Base-by-base conservation (phyloP, 92 coral and sea anemone genomes). In the Diadumene lineata region DNA sequence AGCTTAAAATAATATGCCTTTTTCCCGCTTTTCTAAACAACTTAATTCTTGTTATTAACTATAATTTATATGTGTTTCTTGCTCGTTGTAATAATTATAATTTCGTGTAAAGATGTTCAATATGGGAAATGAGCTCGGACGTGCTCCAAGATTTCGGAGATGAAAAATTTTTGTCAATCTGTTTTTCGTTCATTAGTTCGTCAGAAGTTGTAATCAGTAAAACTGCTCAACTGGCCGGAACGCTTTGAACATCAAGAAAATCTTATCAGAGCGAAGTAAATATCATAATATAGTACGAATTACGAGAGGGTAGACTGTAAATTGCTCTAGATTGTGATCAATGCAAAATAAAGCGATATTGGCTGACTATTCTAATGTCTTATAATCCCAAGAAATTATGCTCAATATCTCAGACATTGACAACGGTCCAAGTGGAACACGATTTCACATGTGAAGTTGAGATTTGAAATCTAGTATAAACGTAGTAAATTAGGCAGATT, bases 311-410 rank as follows among this genome's bases (percentile, higher is more conserved):
- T 61, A 22, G 56, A 72, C 77, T 66, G 24, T 72, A 72, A 72
- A 72, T 72, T 72, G 77, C 67, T 34, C 7, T 23, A 31, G 77
- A 72, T 72, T 72, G 21, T 46, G 77, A 72, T 72, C 77, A 56
- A n/a, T 43, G 23, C 16, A 26, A 72, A 72, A 56, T 46, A 56
- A 19, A 26, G 2, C 11, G 53, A 72, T 72, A 72, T 72, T 72
- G 77, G 15, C 22, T 30, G 16, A 17, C 51, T 65, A 3, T 65
- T 65, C 50, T 24, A 17, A 30, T n/a, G n/a, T n/a, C n/a, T n/a
- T n/a, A n/a, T n/a, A n/a, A 38, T 38, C 48, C 48, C 7, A 38
- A 38, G 13, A 38, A 38, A 38, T 38, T 38, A 38, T 13, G 48
- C 7, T 13, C 48, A 38, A 58, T 58, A 58, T 58, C 64, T 6